Evolutionary conservation across 2,888 invertebrate species (phyloP).

Genomic region (Pinctada fucata): DNA sequence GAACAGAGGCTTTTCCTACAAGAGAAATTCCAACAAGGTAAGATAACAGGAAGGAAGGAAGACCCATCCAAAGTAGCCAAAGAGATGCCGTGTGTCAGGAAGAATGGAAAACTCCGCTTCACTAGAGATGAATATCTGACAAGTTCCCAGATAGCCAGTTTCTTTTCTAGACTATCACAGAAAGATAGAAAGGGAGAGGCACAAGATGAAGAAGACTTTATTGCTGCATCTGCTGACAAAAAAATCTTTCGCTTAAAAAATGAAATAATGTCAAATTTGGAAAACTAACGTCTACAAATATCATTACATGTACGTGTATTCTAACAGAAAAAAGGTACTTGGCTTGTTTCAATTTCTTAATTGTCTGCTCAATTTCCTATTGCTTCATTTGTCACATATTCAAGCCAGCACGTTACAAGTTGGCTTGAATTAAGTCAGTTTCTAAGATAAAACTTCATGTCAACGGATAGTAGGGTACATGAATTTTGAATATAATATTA

Average conservation of each 20-base stretch:
- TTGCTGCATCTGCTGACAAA: conserved; percentile 10
- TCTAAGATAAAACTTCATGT: too few relatives aligned
- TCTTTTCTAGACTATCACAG: conserved; percentile 16
- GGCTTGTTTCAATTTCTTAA: too few relatives aligned
- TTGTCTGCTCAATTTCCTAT: too few relatives aligned
- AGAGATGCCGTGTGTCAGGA: background rate
- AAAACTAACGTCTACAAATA: too few relatives aligned
- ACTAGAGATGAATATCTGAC: conserved; percentile 11
- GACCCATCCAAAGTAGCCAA: conserved; percentile 12
- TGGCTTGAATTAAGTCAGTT: too few relatives aligned
- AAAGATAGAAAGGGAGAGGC: conserved; percentile 18
- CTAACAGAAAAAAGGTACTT: too few relatives aligned
- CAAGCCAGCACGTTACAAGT: too few relatives aligned
- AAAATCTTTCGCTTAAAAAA: conserved; percentile 1
- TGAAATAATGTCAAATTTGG: background rate
- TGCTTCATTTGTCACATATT: too few relatives aligned
- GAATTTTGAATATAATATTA: too few relatives aligned
- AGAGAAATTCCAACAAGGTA: conserved; percentile 11
- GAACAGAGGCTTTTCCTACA: conserved; percentile 4
- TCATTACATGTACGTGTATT: too few relatives aligned
- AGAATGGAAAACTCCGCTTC: conserved; percentile 15
- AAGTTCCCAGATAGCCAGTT: conserved; percentile 16
- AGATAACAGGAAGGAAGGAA: conserved; percentile 17
- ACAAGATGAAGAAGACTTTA: conserved; percentile 3
- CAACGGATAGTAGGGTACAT: too few relatives aligned